Percentiles rank a stretch among this genome's conserved stretches.
Evolutionary conservation across 2,113 vertebrate genomes (phyloP).

Genomic region (Centrocercus urophasianus): DNA sequence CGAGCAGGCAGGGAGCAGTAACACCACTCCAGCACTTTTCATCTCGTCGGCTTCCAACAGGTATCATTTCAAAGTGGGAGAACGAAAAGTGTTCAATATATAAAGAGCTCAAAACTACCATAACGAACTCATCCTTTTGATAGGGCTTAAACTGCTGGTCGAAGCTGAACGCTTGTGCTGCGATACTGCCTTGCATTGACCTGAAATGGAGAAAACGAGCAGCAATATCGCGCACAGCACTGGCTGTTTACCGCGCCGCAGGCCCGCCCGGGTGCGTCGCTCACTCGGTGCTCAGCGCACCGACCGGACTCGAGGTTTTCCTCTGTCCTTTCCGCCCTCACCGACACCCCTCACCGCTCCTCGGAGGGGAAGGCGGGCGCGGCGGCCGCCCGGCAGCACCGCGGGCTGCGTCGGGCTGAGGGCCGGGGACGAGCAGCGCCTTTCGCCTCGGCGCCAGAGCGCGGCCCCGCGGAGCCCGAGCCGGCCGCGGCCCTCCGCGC

Average conservation of each 20-base stretch:
- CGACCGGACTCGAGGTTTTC: background rate
- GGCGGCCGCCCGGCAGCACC: background rate
- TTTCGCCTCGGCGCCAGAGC: background rate
- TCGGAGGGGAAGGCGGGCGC: background rate
- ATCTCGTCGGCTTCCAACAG: background rate
- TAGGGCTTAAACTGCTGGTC: conserved; percentile 79
- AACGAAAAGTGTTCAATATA: background rate
- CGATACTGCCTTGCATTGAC: conserved; percentile 82
- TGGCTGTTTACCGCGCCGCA: background rate
- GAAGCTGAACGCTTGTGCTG: conserved; percentile 78
- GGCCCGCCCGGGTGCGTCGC: background rate
- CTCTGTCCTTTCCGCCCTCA: background rate
- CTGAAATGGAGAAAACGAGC: conserved; percentile 44
- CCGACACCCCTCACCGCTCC: background rate
- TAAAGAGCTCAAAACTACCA: conserved; percentile 64
- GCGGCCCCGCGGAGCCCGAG: too few relatives aligned
- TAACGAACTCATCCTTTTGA: conserved; percentile 79
- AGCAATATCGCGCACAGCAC: background rate
- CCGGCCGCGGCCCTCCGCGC: too few relatives aligned
- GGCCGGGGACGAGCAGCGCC: too few relatives aligned
- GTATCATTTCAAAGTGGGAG: background rate
- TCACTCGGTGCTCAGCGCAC: background rate
- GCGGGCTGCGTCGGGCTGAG: background rate
- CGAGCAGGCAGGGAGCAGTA: background rate
- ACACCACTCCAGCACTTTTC: rapidly evolving